Conservation (phyloP, 2,888 invertebrate genomes). For the Zaprionus bogoriensis region DNA sequence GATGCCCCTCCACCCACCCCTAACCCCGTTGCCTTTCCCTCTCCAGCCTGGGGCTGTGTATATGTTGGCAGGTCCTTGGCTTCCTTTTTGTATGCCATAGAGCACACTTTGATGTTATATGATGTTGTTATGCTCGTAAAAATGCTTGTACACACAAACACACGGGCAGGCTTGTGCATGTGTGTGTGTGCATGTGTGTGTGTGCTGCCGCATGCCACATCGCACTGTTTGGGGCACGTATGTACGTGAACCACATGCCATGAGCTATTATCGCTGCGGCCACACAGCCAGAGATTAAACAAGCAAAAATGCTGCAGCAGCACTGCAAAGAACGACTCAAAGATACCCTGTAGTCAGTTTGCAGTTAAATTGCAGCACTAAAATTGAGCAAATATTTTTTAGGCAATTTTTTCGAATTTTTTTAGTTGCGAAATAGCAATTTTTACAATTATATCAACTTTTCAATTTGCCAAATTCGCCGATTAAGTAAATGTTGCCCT, state of each 20-base stretch:
- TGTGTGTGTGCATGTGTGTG: slow-evolving; percentile 1
- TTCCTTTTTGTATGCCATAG: slow-evolving; percentile 59
- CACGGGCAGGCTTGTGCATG: neutral
- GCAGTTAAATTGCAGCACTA: too few species aligned
- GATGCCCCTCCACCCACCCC: neutral
- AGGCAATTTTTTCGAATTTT: neutral
- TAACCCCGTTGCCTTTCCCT: neutral
- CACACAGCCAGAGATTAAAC: slow-evolving; percentile 38
- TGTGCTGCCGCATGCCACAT: slow-evolving; percentile 27
- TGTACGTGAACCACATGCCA: slow-evolving; percentile 50
- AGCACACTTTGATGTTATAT: slow-evolving; percentile 69
- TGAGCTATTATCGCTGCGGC: slow-evolving; percentile 61
- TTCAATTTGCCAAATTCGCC: neutral
- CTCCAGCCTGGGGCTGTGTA: neutral
- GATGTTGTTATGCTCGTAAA: slow-evolving; percentile 71
- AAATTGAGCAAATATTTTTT: too few species aligned
- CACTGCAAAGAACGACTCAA: neutral
- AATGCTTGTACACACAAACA: slow-evolving; percentile 56
- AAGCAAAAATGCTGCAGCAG: slow-evolving; percentile 13
- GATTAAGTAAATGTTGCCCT: too few species aligned
- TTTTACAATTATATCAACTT: neutral
- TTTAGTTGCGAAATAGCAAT: neutral
- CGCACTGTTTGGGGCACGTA: slow-evolving; percentile 13
- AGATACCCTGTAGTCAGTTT: slow-evolving; percentile 14
- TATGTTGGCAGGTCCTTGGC: slow-evolving; percentile 51